Evolutionary conservation across 2,888 invertebrate species (phyloP), one percentile per base, ranked within the genome.

Genomic region (Synanthedon myopaeformis): DNA sequence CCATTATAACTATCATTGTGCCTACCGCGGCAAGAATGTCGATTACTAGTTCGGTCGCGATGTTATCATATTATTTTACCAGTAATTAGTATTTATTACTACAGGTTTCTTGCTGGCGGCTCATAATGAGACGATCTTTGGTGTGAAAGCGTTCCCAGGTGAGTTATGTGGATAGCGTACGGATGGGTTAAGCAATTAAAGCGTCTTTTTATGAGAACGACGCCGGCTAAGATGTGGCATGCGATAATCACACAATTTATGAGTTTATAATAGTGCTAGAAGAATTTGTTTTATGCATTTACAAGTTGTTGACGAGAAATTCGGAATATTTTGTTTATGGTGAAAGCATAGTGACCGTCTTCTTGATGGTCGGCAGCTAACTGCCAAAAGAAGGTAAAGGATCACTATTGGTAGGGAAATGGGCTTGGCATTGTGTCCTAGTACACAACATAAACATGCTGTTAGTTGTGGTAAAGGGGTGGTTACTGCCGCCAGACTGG

Each of bases 31-130:
- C 70, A 67, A 74, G 82, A 80, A 60, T 59, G 56, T 56, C 53
- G 54, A 57, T 57, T 59, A 53, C 56, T 52, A 79, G 80, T 81
- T 81, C 65, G 69, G 73, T 59, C 64, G 69, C 73, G 84, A 86
- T 84, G 75, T 71, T 83, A 84, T 85, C 85, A 64, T 77, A 73
- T 77, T 82, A 79, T 85, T 85, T 83, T 78, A 79, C 82, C 75
- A 74, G 86, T 87, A 86, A 87, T 86, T 85, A 82, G 83, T 85
- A 86, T 84, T 86, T 86, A 85, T 86, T 82, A 77, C 79, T 60
- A 70, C 74, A 64, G 69, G 74, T 72, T 78, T 63, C 61, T 60
- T 56, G 66, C 60, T 61, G 59, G 64, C 58, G 62, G 66, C 63
- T 61, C 61, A 62, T 63, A 65, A 63, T 60, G 61, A 65, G 63